Evolutionary conservation across 2,888 invertebrate genomes (phyloP), one percentile per base, ranked within the genome.

Genomic region (Cotesia congregata): DNA sequence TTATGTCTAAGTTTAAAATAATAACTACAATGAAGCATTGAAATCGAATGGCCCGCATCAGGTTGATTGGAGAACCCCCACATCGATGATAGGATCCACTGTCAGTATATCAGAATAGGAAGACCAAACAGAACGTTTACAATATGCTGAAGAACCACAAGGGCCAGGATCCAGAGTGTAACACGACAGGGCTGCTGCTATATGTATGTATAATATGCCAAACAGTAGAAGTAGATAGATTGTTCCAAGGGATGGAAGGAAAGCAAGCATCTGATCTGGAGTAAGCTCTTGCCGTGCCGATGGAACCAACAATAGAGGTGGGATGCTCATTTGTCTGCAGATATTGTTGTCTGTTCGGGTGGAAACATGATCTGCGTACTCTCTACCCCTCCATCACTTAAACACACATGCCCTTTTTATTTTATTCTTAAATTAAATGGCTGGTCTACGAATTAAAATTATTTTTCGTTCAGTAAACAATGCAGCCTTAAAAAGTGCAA

Each of bases 321-420:
- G 88, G 88, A 88, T 89, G 89, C 89, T 88, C 89, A 89, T 89
- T 89, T 89, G 89, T 89, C 89, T 88, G 88, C 87, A 86, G 86
- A 88, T 86, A 89, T 89, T 88, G 88, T 89, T 89, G 88, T 84
- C 86, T 84, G 86, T 83, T 84, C 88, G 85, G 85, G 84, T 86
- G 86, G 89, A 88, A 88, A 89, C 85, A 87, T 86, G 88, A 89
- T 87, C 86, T 83, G 83, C 80, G 82, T 83, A 83, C 82, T 82
- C 84, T 84, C 76, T 64, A 77, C 75, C 77, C 78, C 78, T 77
- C 77, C 3, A 69, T 76, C 70, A 77, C 77, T 77, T 76, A 17
- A 50, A 60, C 60, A 72, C 71, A 61, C 40, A 72, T 72, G 64
- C 72, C 76, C 78, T 76, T 78, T 77, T 80, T 75, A 80, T 76